phyloP scores from a whole-genome alignment of 2,113 vertebrate genomes.

The Motacilla tschutschensis region DNA sequence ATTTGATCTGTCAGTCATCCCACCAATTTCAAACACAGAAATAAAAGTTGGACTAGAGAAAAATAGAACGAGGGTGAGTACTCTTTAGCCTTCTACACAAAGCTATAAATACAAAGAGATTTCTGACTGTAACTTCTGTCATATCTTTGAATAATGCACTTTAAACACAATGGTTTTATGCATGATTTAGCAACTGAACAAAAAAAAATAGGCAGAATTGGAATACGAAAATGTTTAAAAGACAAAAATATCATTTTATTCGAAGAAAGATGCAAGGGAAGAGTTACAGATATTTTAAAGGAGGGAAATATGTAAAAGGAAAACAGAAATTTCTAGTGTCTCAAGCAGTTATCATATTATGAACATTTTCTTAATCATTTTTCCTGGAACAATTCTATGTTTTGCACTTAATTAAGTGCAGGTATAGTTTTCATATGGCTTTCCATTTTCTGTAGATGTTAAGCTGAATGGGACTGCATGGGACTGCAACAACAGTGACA shows the following conservation, averaged over 20 bases:
- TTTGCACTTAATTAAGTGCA: not conserved
- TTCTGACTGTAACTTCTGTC: not conserved
- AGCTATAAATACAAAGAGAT: not conserved
- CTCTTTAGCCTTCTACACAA: not conserved
- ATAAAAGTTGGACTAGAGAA: not conserved
- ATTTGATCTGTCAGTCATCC: conserved; percentile 28
- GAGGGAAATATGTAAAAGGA: not conserved
- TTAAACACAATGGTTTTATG: not conserved
- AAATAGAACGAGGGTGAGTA: not conserved
- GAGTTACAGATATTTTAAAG: not conserved
- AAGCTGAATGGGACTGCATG: not conserved
- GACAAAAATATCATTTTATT: not conserved
- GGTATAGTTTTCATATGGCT: not conserved
- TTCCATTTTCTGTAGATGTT: not conserved
- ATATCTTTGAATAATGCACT: not conserved
- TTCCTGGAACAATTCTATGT: not conserved
- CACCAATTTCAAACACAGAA: conserved; percentile 25
- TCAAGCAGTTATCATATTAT: not conserved
- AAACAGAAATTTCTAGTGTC: not conserved
- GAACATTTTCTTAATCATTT: not conserved
- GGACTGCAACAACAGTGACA: not conserved
- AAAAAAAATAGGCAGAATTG: not conserved
- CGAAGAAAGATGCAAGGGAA: not conserved
- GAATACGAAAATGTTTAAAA: not conserved
- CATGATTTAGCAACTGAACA: not conserved